Evolutionary conservation across 1,140 invertebrate genomes (phyloP).

Genomic region (Caenorhabditis remanei): DNA sequence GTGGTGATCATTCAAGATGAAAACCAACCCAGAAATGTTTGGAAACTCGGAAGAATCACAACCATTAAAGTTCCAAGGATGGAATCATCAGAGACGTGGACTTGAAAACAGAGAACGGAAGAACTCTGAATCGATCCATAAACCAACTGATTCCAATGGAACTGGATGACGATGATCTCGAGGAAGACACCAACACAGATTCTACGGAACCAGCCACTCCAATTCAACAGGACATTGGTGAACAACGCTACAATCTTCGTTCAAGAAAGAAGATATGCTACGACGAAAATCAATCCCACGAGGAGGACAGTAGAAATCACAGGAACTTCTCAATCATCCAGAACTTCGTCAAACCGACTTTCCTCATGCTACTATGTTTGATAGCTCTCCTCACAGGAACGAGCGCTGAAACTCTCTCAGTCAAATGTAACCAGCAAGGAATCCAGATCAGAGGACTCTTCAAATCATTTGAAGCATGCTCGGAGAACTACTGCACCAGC

Average conservation of each 20-base stretch:
- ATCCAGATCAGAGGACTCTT: not conserved
- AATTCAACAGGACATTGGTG: not conserved
- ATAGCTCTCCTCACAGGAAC: not conserved
- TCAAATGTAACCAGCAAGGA: conserved; percentile 1
- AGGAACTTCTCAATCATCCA: not conserved
- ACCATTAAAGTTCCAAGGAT: not conserved
- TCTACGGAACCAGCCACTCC: not conserved
- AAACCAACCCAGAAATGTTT: not conserved
- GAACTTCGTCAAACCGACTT: not conserved
- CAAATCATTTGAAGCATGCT: not conserved
- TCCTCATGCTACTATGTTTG: too few species aligned
- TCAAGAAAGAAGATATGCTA: not conserved
- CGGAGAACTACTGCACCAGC: not conserved
- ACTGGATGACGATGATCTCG: not conserved
- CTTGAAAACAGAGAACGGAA: not conserved
- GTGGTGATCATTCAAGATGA: not conserved
- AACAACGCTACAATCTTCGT: not conserved
- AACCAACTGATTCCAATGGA: not conserved
- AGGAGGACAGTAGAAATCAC: not conserved
- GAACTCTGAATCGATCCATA: not conserved
- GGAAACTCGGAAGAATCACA: not conserved
- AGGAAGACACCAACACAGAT: not conserved
- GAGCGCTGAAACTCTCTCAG: not conserved
- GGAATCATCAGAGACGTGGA: not conserved
- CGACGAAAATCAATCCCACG: not conserved